Evolutionary conservation across 1,140 invertebrate species (phyloP).

Genomic region (Drosophila willistoni): DNA sequence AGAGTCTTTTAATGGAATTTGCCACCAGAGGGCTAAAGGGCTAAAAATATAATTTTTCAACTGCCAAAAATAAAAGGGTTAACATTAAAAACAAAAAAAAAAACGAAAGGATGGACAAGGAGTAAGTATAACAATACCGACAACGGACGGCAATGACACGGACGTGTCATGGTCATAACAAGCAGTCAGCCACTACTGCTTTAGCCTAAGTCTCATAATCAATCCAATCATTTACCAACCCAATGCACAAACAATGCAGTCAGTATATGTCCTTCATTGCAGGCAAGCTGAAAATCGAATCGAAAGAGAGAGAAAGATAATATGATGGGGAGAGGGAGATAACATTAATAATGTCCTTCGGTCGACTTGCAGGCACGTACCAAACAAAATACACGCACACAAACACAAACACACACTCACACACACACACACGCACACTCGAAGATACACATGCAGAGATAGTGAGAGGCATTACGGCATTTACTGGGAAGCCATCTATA

Average conservation of each 20-base stretch:
- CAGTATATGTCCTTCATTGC: slow-evolving; percentile 18
- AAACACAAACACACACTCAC: slow-evolving; percentile 12
- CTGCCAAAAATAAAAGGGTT: slow-evolving; percentile 17
- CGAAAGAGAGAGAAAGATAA: background rate
- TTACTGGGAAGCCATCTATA: slow-evolving; percentile 38
- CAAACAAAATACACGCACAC: slow-evolving; percentile 22
- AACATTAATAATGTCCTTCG: slow-evolving; percentile 54
- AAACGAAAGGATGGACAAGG: slow-evolving; percentile 14
- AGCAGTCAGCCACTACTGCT: background rate
- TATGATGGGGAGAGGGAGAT: background rate
- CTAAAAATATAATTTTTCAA: slow-evolving; percentile 7
- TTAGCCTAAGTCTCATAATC: slow-evolving; percentile 30
- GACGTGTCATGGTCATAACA: slow-evolving; percentile 30
- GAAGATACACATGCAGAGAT: slow-evolving; percentile 5
- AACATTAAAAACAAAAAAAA: slow-evolving; percentile 22
- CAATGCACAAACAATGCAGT: slow-evolving; percentile 24
- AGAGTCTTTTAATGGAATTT: slow-evolving; percentile 48
- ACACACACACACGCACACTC: background rate
- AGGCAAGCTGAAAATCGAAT: slow-evolving; percentile 44
- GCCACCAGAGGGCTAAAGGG: slow-evolving; percentile 31
- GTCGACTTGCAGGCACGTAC: slow-evolving; percentile 49
- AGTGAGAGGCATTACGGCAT: slow-evolving; percentile 24
- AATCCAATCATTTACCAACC: slow-evolving; percentile 30
- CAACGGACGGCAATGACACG: slow-evolving; percentile 5
- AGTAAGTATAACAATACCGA: slow-evolving; percentile 1